These are phyloP conservation scores for Perithous albicinctus DNA, from an alignment of 2,888 invertebrate genomes.

Conservation along the genomic window DNA sequence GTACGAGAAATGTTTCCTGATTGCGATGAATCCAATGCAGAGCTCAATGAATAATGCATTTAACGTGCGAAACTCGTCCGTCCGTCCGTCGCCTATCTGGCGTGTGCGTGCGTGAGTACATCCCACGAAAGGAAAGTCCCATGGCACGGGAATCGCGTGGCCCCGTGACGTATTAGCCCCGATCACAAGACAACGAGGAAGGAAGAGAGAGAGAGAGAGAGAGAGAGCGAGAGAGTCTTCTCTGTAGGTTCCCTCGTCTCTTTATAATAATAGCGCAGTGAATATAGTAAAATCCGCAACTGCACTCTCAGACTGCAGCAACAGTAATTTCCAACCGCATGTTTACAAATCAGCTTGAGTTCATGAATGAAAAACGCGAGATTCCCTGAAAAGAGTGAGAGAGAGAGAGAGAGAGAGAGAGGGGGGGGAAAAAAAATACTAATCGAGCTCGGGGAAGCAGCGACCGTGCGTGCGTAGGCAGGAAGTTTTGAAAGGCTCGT, in stretches of 20 bases:
- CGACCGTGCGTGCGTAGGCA: background rate
- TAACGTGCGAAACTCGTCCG: constrained; percentile 70
- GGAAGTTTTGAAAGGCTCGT: constrained; percentile 4
- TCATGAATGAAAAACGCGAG: constrained; percentile 9
- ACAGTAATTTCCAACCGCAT: background rate
- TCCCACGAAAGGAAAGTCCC: constrained; percentile 70
- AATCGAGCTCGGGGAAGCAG: background rate
- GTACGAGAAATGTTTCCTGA: constrained; percentile 24
- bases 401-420: too few species aligned
- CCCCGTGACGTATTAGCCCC: constrained; percentile 68
- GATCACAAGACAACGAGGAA: constrained; percentile 44
- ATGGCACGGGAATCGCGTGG: constrained; percentile 66
- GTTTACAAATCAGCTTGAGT: background rate
- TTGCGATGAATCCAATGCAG: constrained; percentile 4
- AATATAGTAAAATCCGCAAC: background rate
- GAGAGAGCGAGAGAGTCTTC: constrained; percentile 21
- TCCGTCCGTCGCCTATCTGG: constrained; percentile 16
- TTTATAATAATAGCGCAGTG: background rate
- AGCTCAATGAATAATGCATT: constrained; percentile 63
- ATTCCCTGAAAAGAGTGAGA: background rate
- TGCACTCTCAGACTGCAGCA: background rate
- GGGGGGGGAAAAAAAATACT: background rate
- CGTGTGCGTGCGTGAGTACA: constrained; percentile 59
- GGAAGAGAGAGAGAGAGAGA: constrained; percentile 17
- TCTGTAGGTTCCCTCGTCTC: background rate